Base-by-base conservation (phyloP, 2,797 vertebrate species). In the Enteromius paludinosus region DNA sequence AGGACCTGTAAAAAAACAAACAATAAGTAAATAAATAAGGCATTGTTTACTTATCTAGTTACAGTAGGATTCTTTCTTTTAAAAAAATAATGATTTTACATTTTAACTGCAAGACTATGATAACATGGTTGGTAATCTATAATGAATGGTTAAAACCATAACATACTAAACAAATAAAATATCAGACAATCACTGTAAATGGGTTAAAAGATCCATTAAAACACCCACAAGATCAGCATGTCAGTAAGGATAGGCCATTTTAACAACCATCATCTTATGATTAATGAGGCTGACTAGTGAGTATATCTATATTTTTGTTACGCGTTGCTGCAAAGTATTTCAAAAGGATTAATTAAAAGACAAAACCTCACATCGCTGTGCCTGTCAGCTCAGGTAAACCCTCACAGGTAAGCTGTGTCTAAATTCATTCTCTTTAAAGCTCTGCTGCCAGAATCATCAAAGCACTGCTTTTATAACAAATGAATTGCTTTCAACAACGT, bases 1-100 rank as follows among this genome's bases (percentile, higher is more conserved):
- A 97, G 94, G 35, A 99, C 97, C 98, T 99, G 54, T 62, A 70
- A 77, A 43, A 41, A 81, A 68, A 64, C 33, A 75, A 47, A 66
- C 18, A 35, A 47, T 23, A 66, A 33, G 20, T 33, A 61, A 45
- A 61, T 30, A 28, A 59, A 45, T 61, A 61, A 79, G 5, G 15
- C 2, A 9, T 64, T 47, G 18, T 33, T 30, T 33, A 30, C n/a
- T 47, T 25, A 30, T 18, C 28, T 47, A 64, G 23, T 41, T 74
- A 41, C n/a, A 59, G 20, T 17, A 8, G 20, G 25, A 45, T 17
- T n/a, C 30, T 62, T 62, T 45, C 0, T 64, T 30, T 62, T n/a
- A 2, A 78, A 33, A 23, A 14, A 35, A 69, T 38, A 10, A 68
- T 14, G 18, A 64, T 0, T 1, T 20, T 59, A 17, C 1, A 70